Evolutionary conservation across 2,113 vertebrate genomes (phyloP).

Genomic region (Deroptyus accipitrinus): DNA sequence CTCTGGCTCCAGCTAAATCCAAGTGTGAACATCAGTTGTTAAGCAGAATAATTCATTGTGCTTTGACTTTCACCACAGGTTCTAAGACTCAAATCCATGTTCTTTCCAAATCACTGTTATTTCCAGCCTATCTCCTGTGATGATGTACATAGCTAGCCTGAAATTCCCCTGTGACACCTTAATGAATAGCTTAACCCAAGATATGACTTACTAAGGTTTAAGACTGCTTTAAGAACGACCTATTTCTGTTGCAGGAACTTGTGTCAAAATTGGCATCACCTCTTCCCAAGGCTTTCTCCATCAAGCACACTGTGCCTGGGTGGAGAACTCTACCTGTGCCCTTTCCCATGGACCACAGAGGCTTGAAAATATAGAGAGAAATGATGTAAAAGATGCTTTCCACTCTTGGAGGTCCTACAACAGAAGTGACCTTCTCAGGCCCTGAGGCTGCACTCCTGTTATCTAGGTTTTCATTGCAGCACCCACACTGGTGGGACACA

Average conservation of each 20-base stretch:
- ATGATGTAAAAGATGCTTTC: not conserved
- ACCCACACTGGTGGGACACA: too few relatives aligned
- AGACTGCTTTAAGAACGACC: not conserved
- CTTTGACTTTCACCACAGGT: not conserved
- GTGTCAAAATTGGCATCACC: not conserved
- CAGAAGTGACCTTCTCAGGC: not conserved
- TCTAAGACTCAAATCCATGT: not conserved
- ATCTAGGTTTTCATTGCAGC: not conserved
- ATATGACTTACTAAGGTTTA: conserved; percentile 57
- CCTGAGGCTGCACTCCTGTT: not conserved
- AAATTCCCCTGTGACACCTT: conserved; percentile 36
- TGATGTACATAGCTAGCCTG: conserved; percentile 8
- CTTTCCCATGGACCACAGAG: not conserved
- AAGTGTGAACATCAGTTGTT: not conserved
- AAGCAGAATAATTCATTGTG: not conserved
- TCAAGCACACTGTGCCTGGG: rapidly evolving
- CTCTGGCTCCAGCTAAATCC: not conserved
- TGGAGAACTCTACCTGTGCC: not conserved
- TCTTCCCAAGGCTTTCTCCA: not conserved
- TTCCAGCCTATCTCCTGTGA: conserved; percentile 47
- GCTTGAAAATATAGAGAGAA: not conserved
- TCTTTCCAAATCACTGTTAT: conserved; percentile 69
- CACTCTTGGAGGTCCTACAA: not conserved
- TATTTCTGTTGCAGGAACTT: not conserved
- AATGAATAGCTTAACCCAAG: conserved; percentile 58